Conservation (phyloP, 2,888 invertebrate species). For the Vanessa cardui region DNA sequence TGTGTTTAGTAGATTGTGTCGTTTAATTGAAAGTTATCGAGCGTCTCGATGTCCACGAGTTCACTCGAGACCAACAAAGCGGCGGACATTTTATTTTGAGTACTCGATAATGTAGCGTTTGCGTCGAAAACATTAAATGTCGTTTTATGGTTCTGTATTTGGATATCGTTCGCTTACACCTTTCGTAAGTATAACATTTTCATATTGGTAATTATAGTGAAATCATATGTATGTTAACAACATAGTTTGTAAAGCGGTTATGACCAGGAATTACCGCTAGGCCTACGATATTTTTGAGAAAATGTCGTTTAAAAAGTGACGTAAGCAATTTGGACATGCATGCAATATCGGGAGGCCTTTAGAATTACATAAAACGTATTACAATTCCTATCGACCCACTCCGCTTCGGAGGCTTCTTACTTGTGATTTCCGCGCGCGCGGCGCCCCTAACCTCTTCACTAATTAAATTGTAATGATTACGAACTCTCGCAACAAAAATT, state of each 20-base stretch:
- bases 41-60: constrained; percentile 83
- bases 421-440: constrained; percentile 78
- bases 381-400: constrained; percentile 74
- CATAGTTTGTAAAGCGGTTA: constrained; percentile 61
- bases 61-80: constrained; percentile 83
- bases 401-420: constrained; percentile 73
- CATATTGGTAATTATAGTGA: constrained; percentile 54
- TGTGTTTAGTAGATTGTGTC: constrained; percentile 70
- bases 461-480: constrained; percentile 75
- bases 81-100: constrained; percentile 84
- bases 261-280: constrained; percentile 67
- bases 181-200: constrained; percentile 76
- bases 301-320: constrained; percentile 74
- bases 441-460: constrained; percentile 80
- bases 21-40: constrained; percentile 71
- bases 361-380: constrained; percentile 55
- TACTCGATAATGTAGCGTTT: constrained; percentile 83
- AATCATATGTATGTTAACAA: constrained; percentile 54
- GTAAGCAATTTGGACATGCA: constrained; percentile 70
- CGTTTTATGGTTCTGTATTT: constrained; percentile 80
- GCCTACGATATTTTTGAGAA: constrained; percentile 70
- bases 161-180: constrained; percentile 80
- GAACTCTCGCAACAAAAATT: constrained; percentile 48
- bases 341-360: constrained; percentile 52
- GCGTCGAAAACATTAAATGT: constrained; percentile 81